These are phyloP conservation scores for Cyanoramphus novaezelandiae DNA, from an alignment of 2,113 vertebrate species.

Conservation along the genomic window DNA sequence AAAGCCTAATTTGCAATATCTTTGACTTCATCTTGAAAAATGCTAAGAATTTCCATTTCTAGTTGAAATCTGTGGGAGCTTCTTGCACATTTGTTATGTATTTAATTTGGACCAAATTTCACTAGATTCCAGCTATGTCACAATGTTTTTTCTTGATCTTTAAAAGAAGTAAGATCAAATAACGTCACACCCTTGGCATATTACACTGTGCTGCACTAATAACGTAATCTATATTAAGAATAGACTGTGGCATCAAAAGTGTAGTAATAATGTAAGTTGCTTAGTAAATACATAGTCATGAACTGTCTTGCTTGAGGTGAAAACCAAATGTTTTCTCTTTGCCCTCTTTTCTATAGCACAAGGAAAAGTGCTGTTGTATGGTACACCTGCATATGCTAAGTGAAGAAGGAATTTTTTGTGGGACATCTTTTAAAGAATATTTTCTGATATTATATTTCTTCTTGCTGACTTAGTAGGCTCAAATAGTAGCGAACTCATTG, in stretches of 20 bases:
- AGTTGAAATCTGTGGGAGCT: neutral
- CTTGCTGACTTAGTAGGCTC: neutral
- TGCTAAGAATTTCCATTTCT: neutral
- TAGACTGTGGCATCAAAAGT: neutral
- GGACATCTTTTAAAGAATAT: neutral
- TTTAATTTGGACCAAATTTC: neutral
- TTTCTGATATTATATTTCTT: neutral
- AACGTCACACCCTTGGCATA: neutral
- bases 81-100: neutral
- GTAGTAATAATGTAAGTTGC: neutral
- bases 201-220: neutral
- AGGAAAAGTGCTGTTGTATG: neutral
- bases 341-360: neutral
- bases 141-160: neutral
- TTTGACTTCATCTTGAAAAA: slow-evolving; percentile 20
- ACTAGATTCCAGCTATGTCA: neutral
- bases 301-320: neutral
- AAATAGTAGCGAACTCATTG: neutral
- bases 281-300: neutral
- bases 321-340: neutral
- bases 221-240: neutral
- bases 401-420: neutral
- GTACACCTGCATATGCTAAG: neutral
- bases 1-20: neutral
- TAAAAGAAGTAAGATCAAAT: neutral